Base-by-base conservation (phyloP, 2,888 invertebrate species). In the Harpalus rubripes region DNA sequence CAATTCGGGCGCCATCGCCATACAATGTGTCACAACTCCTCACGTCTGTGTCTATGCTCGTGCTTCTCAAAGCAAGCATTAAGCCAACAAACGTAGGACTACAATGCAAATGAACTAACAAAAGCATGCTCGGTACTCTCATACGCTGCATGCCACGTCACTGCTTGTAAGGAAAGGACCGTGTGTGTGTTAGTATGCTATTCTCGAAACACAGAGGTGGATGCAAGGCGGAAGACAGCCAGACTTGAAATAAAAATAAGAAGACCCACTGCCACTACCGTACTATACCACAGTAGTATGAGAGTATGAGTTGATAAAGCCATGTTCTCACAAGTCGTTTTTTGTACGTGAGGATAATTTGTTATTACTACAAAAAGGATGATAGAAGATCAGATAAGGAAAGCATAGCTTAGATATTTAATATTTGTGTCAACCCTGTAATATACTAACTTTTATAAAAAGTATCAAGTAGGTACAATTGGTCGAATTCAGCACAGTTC, bases 191-290 rank as follows among this genome's bases (percentile, higher is more conserved):
- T 44, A 18, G 74, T 58, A 41, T 22, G 72, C 82, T 82, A 82
- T 82, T 82, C 72, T 82, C 32, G 59, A 32, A 26, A 26, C 32
- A 41, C 58, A 41, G 44, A 74, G 72, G 72, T 74, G 72, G 72
- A 74, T 74, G 72, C 72, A 72, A 82, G 82, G 72, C 82, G 82
- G 82, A 82, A 82, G 82, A 58, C 68, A 74, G 39, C 82, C 72
- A 72, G 82, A 82, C 82, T 56, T 22, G 22, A 72, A 72, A 82
- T 72, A 82, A 82, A 82, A 68, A 78, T 78, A 78, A 78, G 59
- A 78, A 78, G 59, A 44, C 72, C 44, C 72, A 74, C 72, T 74
- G 72, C 72, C 72, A 74, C 72, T 74, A 52, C n/a, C n/a, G n/a
- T 39, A 74, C 10, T 52, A 6, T 52, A 52, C 12, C 5, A 22